phyloP scores from a whole-genome alignment of 2,888 invertebrate genomes.

The Pandemis corylana region DNA sequence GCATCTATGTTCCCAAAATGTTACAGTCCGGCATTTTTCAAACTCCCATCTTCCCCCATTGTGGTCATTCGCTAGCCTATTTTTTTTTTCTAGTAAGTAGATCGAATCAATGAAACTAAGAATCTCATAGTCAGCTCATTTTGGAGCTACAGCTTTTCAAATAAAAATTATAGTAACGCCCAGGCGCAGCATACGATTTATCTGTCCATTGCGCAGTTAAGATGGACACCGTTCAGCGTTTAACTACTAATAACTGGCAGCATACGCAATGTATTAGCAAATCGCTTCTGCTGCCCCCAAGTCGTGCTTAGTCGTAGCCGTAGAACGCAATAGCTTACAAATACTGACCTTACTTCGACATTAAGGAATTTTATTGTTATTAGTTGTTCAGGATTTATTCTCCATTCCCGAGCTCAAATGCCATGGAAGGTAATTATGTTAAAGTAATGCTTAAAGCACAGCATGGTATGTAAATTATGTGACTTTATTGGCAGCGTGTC shows the following conservation, averaged over 20 bases:
- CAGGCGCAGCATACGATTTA: background rate
- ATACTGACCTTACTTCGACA: slow-evolving; percentile 54
- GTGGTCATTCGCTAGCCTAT: too few species aligned
- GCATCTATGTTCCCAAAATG: too few species aligned
- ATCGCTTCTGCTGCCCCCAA: too few species aligned
- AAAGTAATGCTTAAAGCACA: slow-evolving; percentile 42
- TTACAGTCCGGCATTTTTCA: too few species aligned
- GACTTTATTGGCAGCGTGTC: slow-evolving; percentile 48
- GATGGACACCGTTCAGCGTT: background rate
- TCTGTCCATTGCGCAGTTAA: background rate
- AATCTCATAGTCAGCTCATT: background rate
- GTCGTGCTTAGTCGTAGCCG: too few species aligned
- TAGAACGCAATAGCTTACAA: slow-evolving; percentile 32
- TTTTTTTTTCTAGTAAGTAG: background rate
- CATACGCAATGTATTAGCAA: background rate
- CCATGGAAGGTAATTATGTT: slow-evolving; percentile 50
- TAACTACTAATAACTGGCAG: background rate
- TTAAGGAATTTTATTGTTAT: slow-evolving; percentile 59
- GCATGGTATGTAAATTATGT: slow-evolving; percentile 48
- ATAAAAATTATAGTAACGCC: too few species aligned
- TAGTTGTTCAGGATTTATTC: slow-evolving; percentile 62
- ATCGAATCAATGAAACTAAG: background rate
- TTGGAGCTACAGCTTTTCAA: background rate
- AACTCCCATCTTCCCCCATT: too few species aligned
- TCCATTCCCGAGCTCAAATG: slow-evolving; percentile 51